A percentile compares a stretch with the other conserved stretches of the same genome.
Evolutionary conservation across 1,140 invertebrate species (phyloP).

Genomic region (Solen grandis): DNA sequence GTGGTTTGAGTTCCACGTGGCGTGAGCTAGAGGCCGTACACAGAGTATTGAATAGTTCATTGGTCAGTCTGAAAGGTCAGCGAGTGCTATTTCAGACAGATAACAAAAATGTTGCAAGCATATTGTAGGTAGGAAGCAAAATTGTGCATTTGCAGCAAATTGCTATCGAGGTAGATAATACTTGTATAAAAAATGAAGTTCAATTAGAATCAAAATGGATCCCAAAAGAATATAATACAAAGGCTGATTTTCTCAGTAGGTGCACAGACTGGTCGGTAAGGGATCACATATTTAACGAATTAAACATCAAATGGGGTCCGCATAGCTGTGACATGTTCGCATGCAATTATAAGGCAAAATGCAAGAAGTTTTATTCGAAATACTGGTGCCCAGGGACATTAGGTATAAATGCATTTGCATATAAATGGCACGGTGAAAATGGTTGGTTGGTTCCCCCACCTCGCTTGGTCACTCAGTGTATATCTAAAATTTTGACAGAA

Average conservation of each 20-base stretch:
- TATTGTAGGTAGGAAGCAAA: background rate
- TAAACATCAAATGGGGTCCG: background rate
- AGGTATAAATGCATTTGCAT: constrained; percentile 35
- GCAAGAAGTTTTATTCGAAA: constrained; percentile 8
- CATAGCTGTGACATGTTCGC: constrained; percentile 1
- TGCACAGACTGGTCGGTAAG: background rate
- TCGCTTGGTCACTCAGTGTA: background rate
- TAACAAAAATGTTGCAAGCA: background rate
- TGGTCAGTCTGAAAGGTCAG: too few relatives aligned
- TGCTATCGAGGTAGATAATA: background rate
- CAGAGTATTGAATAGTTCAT: too few relatives aligned
- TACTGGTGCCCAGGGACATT: constrained; percentile 41
- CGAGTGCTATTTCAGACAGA: background rate
- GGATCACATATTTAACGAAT: background rate
- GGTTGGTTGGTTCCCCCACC: constrained; percentile 48
- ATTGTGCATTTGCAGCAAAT: background rate
- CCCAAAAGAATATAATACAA: background rate
- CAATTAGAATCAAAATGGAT: background rate
- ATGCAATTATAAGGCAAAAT: constrained; percentile 3
- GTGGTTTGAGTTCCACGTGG: background rate
- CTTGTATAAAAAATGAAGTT: background rate
- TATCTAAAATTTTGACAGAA: background rate
- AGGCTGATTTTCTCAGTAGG: background rate
- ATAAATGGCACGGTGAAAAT: constrained; percentile 4
- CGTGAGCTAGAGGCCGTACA: background rate